Evolutionary conservation across 2,888 invertebrate species (phyloP).

Genomic region (Tanytarsus gracilentus): DNA sequence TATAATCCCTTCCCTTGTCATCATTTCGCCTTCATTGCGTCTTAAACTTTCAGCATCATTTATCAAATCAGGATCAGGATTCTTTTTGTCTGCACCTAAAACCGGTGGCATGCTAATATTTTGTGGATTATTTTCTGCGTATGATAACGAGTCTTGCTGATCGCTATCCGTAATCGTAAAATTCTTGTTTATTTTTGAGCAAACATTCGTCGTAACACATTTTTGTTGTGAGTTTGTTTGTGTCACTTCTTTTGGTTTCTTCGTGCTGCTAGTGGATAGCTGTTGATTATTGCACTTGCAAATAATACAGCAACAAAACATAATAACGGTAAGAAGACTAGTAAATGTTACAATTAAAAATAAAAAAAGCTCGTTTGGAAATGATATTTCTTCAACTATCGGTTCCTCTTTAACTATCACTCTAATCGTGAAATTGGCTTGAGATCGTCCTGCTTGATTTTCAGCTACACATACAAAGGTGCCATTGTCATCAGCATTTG

Average conservation of each 20-base stretch:
- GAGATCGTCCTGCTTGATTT: constrained; percentile 70
- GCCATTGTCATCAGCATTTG: constrained; percentile 71
- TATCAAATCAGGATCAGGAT: constrained; percentile 71
- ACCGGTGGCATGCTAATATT: constrained; percentile 35
- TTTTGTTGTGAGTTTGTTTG: too few species aligned
- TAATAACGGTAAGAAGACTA: too few species aligned
- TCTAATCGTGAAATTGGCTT: constrained; percentile 71
- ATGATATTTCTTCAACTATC: constrained; percentile 56
- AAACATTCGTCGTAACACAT: constrained; percentile 44
- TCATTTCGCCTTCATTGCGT: constrained; percentile 38
- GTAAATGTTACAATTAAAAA: constrained; percentile 58
- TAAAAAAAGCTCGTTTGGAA: constrained; percentile 61
- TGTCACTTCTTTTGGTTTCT: constrained; percentile 46
- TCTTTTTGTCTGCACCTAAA: too few species aligned
- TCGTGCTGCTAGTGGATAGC: constrained; percentile 39
- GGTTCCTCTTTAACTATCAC: constrained; percentile 66
- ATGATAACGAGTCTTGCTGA: constrained; percentile 49
- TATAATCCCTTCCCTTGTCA: constrained; percentile 39
- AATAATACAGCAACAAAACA: constrained; percentile 57
- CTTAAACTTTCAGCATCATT: constrained; percentile 61
- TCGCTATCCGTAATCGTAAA: constrained; percentile 44
- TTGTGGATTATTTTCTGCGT: constrained; percentile 41
- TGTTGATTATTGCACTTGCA: constrained; percentile 46
- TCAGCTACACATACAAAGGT: constrained; percentile 78
- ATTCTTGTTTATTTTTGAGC: constrained; percentile 48